Conservation (phyloP, 2,888 invertebrate genomes). For the Furcula furcula region DNA sequence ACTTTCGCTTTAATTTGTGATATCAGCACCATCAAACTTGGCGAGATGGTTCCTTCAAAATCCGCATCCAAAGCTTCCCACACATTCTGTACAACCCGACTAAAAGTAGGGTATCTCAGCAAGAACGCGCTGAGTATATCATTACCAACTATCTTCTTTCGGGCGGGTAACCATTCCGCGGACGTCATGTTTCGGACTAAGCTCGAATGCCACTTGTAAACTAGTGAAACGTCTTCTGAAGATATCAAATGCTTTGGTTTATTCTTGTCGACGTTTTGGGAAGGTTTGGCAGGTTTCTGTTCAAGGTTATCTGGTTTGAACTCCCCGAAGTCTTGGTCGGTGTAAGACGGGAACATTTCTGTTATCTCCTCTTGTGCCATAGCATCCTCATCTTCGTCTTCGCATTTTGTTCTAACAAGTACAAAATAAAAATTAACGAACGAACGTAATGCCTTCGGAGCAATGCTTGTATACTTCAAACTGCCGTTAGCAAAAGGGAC, state of each 20-base stretch:
- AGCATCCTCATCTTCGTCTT: conserved; percentile 86
- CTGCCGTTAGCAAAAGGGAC: too few relatives aligned
- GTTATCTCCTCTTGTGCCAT: conserved; percentile 84
- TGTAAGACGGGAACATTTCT: conserved; percentile 86
- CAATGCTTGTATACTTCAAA: too few relatives aligned
- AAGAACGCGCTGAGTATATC: conserved; percentile 73
- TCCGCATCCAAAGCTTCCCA: conserved; percentile 76
- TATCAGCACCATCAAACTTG: conserved; percentile 82
- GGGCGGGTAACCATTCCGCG: conserved; percentile 82
- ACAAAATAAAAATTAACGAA: too few relatives aligned
- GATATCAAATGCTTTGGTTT: conserved; percentile 59
- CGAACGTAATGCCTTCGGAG: too few relatives aligned
- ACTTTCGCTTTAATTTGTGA: conserved; percentile 75
- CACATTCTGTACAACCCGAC: conserved; percentile 74
- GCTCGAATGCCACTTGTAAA: conserved; percentile 83
- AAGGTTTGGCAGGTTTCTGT: conserved; percentile 57
- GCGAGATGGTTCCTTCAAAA: conserved; percentile 76
- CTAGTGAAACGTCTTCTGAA: conserved; percentile 79
- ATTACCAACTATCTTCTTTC: conserved; percentile 64
- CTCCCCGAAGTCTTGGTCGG: conserved; percentile 86
- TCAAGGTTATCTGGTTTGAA: conserved; percentile 80
- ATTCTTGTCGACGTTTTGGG: conserved; percentile 29
- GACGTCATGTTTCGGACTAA: conserved; percentile 81
- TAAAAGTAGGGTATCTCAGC: conserved; percentile 83
- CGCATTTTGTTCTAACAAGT: conserved; percentile 82